Percentiles rank a stretch among this genome's conserved stretches.
These are phyloP conservation scores for Xyrauchen texanus DNA, from an alignment of 2,113 vertebrate species.

Conservation along the genomic window DNA sequence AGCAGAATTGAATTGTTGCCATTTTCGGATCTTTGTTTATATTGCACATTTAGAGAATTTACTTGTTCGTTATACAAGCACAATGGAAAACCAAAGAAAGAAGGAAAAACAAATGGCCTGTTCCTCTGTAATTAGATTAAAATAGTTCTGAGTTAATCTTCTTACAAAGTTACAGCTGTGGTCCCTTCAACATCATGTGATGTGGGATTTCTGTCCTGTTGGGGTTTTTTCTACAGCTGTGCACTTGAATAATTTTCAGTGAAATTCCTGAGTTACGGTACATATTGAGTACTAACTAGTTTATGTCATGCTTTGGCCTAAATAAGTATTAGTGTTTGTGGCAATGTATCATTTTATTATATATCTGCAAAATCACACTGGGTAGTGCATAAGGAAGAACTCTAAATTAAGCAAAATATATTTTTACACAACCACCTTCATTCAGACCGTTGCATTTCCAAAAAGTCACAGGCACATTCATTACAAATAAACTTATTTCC, in stretches of 20 bases:
- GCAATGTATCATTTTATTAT: neutral
- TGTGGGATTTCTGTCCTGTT: slow-evolving; percentile 14
- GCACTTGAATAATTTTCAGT: neutral
- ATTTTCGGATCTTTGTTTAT: neutral
- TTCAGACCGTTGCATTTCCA: too few species aligned
- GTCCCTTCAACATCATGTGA: slow-evolving; percentile 62
- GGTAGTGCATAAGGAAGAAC: too few species aligned
- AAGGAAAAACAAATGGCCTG: slow-evolving; percentile 12
- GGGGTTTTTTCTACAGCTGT: neutral
- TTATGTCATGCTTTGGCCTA: neutral
- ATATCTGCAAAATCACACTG: too few species aligned
- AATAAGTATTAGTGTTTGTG: neutral
- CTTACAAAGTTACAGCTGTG: slow-evolving; percentile 64
- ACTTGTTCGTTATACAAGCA: neutral
- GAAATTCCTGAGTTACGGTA: neutral
- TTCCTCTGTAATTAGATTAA: slow-evolving; percentile 68
- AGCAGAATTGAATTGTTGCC: too few species aligned
- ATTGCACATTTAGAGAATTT: neutral
- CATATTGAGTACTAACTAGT: neutral
- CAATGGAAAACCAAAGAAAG: slow-evolving; percentile 19
- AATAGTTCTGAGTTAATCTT: slow-evolving; percentile 70
- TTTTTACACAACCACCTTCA: too few species aligned
- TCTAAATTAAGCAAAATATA: too few species aligned
- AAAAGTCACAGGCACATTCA: too few species aligned
- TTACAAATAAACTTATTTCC: too few species aligned